These are phyloP conservation scores for Stenurella melanura DNA, from an alignment of 2,888 invertebrate species.

Conservation along the genomic window DNA sequence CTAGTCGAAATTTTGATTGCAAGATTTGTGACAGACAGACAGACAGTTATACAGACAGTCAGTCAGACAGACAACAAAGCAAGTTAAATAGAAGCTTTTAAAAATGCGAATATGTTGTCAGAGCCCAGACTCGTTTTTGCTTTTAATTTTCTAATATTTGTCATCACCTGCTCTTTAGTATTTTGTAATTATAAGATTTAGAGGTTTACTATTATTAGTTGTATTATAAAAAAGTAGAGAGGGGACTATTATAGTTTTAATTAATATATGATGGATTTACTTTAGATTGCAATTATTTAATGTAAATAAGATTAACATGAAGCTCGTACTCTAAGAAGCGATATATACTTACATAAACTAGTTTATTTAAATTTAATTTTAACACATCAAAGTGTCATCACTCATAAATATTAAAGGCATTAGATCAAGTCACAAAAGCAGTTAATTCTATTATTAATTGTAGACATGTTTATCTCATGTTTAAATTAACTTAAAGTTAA, in stretches of 20 bases:
- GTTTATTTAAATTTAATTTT: constrained; percentile 11
- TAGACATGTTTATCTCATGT: constrained; percentile 64
- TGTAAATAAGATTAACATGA: constrained; percentile 12
- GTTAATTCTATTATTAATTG: constrained; percentile 65
- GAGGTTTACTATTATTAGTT: too few relatives aligned
- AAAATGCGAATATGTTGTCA: too few relatives aligned
- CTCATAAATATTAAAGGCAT: constrained; percentile 57
- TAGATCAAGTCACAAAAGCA: constrained; percentile 55
- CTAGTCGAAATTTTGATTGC: too few relatives aligned
- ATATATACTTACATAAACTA: background rate
- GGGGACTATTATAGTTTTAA: background rate
- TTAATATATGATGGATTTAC: background rate
- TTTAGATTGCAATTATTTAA: background rate
- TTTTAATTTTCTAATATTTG: too few relatives aligned
- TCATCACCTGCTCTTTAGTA: too few relatives aligned
- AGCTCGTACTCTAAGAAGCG: background rate
- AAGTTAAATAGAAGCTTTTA: too few relatives aligned
- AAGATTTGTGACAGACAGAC: too few relatives aligned
- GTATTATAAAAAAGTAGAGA: too few relatives aligned
- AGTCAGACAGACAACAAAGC: too few relatives aligned
- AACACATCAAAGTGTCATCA: constrained; percentile 57
- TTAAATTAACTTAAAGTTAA: constrained; percentile 65
- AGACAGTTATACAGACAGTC: too few relatives aligned
- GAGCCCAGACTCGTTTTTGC: too few relatives aligned
- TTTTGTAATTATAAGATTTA: too few relatives aligned